These are phyloP conservation scores for Ectropis grisescens DNA, from an alignment of 1,140 invertebrate genomes.

Conservation along the genomic window DNA sequence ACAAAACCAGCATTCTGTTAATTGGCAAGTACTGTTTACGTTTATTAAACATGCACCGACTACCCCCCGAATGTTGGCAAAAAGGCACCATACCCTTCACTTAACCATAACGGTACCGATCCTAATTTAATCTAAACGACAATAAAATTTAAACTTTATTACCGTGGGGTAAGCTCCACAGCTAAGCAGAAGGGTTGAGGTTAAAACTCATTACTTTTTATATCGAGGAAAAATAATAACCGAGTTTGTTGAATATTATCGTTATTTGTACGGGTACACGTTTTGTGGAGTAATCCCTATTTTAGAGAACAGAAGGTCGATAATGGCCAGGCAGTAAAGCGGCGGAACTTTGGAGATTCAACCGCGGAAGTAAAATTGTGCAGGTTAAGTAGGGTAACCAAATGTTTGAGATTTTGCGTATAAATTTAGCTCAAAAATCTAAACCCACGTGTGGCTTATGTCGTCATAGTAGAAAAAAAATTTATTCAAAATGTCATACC, in stretches of 20 bases:
- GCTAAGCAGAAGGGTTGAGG: too few relatives aligned
- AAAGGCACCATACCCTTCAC: slow-evolving; percentile 6
- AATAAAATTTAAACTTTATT: slow-evolving; percentile 2
- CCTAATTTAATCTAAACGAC: slow-evolving; percentile 7
- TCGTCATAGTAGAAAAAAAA: too few relatives aligned
- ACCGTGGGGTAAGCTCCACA: not conserved
- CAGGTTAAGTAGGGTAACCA: slow-evolving; percentile 1
- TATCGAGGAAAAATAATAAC: slow-evolving; percentile 32
- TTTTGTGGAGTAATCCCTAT: slow-evolving; percentile 22
- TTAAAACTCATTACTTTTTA: slow-evolving; percentile 33
- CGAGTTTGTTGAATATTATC: slow-evolving; percentile 28
- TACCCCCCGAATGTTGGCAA: slow-evolving; percentile 9
- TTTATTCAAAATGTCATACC: too few relatives aligned
- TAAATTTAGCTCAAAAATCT: too few relatives aligned
- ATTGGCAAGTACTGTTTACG: too few relatives aligned
- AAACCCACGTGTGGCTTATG: too few relatives aligned
- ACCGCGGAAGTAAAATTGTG: too few relatives aligned
- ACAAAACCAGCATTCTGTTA: too few relatives aligned
- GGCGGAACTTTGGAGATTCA: too few relatives aligned
- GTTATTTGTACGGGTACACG: slow-evolving; percentile 21
- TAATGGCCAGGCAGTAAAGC: too few relatives aligned
- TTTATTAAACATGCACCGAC: too few relatives aligned
- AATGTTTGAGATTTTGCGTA: too few relatives aligned
- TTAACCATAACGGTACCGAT: slow-evolving; percentile 1
- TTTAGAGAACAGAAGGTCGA: slow-evolving; percentile 1